phyloP scores from a whole-genome alignment of 2,888 invertebrate species.

The Phymatocera aterrima region DNA sequence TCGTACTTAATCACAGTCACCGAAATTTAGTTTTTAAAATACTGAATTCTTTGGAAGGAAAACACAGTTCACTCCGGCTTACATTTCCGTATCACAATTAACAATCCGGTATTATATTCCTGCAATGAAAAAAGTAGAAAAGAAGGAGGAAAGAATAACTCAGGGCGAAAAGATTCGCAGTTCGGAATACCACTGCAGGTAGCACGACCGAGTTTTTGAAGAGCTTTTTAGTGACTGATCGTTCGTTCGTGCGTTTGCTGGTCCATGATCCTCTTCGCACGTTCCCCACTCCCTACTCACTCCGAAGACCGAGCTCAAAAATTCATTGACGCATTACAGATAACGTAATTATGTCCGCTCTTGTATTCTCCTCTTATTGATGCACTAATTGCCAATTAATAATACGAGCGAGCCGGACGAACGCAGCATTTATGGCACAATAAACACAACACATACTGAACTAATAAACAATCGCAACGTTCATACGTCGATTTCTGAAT shows the following conservation, averaged over 20 bases:
- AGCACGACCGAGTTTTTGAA: slow-evolving; percentile 30
- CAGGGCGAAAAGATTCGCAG: background rate
- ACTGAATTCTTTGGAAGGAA: background rate
- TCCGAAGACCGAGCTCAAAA: slow-evolving; percentile 7
- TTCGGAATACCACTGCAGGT: background rate
- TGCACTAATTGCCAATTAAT: slow-evolving; percentile 23
- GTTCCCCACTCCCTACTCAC: slow-evolving; percentile 13
- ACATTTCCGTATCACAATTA: background rate
- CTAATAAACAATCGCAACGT: background rate
- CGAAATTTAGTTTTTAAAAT: too few species aligned
- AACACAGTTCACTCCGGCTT: background rate
- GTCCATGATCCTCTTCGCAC: slow-evolving; percentile 11
- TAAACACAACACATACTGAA: background rate
- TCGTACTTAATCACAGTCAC: too few species aligned
- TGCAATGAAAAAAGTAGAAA: too few species aligned
- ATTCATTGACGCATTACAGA: slow-evolving; percentile 33
- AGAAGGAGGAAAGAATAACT: too few species aligned
- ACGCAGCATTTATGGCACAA: background rate
- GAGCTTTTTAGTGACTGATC: slow-evolving; percentile 43
- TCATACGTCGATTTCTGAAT: background rate
- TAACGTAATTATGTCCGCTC: background rate
- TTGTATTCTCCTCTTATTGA: background rate
- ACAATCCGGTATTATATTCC: background rate
- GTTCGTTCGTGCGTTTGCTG: slow-evolving; percentile 23
- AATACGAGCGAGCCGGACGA: background rate